Evolutionary conservation across 2,888 invertebrate species (phyloP).

Genomic region (Macrophya alboannulata): DNA sequence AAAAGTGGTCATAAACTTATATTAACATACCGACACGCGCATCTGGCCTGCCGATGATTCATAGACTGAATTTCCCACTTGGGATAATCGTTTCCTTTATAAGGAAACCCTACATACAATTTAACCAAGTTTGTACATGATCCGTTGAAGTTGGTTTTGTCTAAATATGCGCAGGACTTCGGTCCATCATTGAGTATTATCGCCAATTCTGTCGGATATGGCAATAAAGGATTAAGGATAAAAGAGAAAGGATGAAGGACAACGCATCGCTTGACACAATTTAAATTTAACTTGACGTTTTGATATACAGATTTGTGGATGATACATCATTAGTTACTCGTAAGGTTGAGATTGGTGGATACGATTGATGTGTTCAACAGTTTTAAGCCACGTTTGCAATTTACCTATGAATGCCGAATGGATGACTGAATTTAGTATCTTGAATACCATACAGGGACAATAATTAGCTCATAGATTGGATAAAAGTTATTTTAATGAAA

Average conservation of each 20-base stretch:
- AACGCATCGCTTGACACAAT: too few species aligned
- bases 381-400: background rate
- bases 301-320: background rate
- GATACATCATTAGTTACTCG: background rate
- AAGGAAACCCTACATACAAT: background rate
- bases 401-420: slow-evolving; percentile 1
- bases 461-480: background rate
- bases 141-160: background rate
- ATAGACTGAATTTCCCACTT: background rate
- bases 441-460: background rate
- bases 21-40: background rate
- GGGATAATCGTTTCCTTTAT: background rate
- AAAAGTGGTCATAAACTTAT: background rate
- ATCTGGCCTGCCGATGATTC: slow-evolving; percentile 1
- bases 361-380: background rate
- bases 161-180: too few species aligned
- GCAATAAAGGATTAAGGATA: too few species aligned
- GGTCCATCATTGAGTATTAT: too few species aligned
- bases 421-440: background rate
- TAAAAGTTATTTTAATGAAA: background rate
- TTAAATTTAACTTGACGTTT: too few species aligned
- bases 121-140: background rate
- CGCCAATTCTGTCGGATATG: too few species aligned
- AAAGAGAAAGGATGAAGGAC: too few species aligned
- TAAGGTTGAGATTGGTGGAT: background rate